Percentiles rank a stretch among this genome's conserved stretches.
These are phyloP conservation scores for Bombus affinis DNA, from an alignment of 1,140 invertebrate genomes.

Conservation along the genomic window DNA sequence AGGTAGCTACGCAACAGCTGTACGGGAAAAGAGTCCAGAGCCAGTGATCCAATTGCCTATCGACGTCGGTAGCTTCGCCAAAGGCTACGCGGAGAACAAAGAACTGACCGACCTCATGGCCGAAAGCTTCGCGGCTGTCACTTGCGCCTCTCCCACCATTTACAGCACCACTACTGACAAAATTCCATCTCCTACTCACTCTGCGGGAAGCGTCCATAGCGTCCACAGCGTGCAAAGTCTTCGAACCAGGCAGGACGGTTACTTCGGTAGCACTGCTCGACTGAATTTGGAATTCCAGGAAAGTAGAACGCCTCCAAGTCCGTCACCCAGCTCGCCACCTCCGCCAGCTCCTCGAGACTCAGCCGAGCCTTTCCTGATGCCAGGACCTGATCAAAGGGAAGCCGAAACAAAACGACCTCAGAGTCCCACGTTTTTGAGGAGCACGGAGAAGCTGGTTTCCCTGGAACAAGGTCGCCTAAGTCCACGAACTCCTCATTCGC, in stretches of 20 bases:
- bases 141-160: constrained; percentile 81
- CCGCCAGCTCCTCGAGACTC: constrained; percentile 89
- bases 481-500: constrained; percentile 86
- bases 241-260: constrained; percentile 86
- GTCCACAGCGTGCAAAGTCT: constrained; percentile 83
- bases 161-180: constrained; percentile 82
- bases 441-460: constrained; percentile 71
- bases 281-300: constrained; percentile 83
- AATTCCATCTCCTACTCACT: constrained; percentile 85
- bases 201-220: constrained; percentile 82
- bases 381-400: constrained; percentile 71
- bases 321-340: constrained; percentile 88
- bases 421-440: constrained; percentile 80
- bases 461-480: constrained; percentile 84
- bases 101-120: constrained; percentile 81
- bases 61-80: constrained; percentile 79
- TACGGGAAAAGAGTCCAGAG: constrained; percentile 78
- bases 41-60: constrained; percentile 79
- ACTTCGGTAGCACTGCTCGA: constrained; percentile 81
- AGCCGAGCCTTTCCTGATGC: constrained; percentile 81
- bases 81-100: constrained; percentile 81
- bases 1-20: constrained; percentile 70
- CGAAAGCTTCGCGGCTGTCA: constrained; percentile 81
- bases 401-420: constrained; percentile 75
- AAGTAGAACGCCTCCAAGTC: constrained; percentile 81